Evolutionary conservation across 2,797 vertebrate genomes (phyloP), one percentile per base, ranked within the genome.

Genomic region (Coccyzus lansbergi): DNA sequence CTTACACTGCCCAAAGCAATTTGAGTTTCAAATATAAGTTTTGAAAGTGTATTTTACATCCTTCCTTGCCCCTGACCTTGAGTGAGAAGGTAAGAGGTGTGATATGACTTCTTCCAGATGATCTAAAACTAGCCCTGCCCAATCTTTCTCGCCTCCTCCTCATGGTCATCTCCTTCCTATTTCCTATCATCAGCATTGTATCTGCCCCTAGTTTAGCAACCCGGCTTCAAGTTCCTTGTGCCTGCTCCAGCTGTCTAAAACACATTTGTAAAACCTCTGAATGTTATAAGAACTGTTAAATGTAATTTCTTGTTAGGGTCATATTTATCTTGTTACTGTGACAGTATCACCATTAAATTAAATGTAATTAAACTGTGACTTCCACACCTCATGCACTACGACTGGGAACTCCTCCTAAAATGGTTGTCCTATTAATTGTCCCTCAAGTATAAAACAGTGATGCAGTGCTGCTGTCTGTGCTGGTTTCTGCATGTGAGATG

Each of bases 401-500:
- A 40, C 25, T 46, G 29, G 36, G 29, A 76, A 25, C 25, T 46
- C 70, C 18, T 81, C 62, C 42, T 67, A 7, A 48, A 65, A 9
- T 7, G 7, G 5, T 21, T 60, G n/a, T n/a, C 33, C n/a, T 51
- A 44, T 33, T 52, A 81, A 53, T 46, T 46, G 12, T 28, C 70
- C 38, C 26, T 67, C 0, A 2, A 48, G 80, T 26, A 36, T 17
- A 36, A 46, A 52, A 52, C 6, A 29, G 20, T 26, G 36, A 22
- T 16, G 36, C 18, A 16, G 17, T 16, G 34, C 8, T 64, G 38
- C 24, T 69, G 17, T 7, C 63, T 5, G 7, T 26, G 42, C 7
- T 1, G 0, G 5, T n/a, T 51, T 67, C 48, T 80, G 28, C 38
- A 59, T 0, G 1, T 48, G 38, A 26, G 46, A 16, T 7, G 4